A percentile compares a stretch with the other conserved stretches of the same genome.
These are phyloP conservation scores for Scortum barcoo DNA, from an alignment of 2,113 vertebrate genomes.

Conservation along the genomic window DNA sequence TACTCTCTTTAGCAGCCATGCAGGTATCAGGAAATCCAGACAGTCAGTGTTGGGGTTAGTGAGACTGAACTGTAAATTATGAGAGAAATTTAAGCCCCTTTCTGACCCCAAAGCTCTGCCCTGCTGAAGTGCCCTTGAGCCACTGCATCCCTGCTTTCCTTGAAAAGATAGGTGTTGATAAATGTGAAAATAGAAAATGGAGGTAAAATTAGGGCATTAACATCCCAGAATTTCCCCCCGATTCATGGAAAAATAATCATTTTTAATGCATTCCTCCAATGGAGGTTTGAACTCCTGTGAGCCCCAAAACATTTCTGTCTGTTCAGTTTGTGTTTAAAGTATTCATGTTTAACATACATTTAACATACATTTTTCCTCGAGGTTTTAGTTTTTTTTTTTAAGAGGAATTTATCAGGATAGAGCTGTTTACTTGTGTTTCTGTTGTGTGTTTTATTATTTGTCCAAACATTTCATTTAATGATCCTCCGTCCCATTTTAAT, in stretches of 20 bases:
- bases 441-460: neutral
- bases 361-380: neutral
- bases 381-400: neutral
- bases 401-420: neutral
- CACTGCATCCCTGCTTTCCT: neutral
- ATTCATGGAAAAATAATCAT: neutral
- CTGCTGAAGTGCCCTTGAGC: slow-evolving; percentile 44
- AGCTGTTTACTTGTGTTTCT: neutral
- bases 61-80: neutral
- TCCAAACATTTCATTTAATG: neutral
- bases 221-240: neutral
- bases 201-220: slow-evolving; percentile 11
- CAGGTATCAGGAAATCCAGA: neutral
- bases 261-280: slow-evolving; percentile 23
- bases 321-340: neutral
- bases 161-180: neutral
- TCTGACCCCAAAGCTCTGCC: neutral
- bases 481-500: neutral
- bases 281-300: slow-evolving; percentile 18
- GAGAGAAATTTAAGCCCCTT: too few species aligned
- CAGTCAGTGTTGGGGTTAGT: neutral
- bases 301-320: neutral
- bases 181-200: neutral
- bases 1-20: neutral
- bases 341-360: neutral